Base-by-base conservation (phyloP, 23 tunicate species). In the Trididemnum miniatum region DNA sequence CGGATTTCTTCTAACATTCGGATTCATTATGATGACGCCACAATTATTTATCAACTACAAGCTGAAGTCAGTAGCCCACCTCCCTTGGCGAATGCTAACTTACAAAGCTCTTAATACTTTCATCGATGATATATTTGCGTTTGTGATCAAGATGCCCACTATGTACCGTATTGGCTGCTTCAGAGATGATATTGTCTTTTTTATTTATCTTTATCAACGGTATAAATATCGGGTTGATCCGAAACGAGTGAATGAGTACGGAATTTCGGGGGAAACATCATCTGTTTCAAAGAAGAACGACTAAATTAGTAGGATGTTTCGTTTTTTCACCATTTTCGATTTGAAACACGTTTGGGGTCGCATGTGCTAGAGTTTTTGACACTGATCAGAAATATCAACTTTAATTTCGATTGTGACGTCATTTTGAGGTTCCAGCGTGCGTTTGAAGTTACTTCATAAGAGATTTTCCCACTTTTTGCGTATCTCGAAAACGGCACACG, bases 1-100 rank as follows among this genome's bases (percentile, higher is more conserved):
- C 88, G 96, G 96, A 20, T 95, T 95, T 51, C 84, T 90, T 7
- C 65, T 95, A 18, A 95, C 92, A 0, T 95, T 95, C 40, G 99
- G 99, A 20, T 95, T 95, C 72, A 95, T 95, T 35, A 90, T 90
- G 96, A 95, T 95, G 99, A 95, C 99, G 3, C 99, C 99, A 28
- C 99, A 95, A 65, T 78, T 95, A 7, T 95, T 90, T 57, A 95
- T 95, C 51, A 95, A 95, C 75, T 95, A 95, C 92, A 95, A 95
- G 79, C 69, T 95, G 51, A 90, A 95, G 75, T 95, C 99, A 23
- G 95, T 90, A 15, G 99, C 99, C 2, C 99, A 95, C 78, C 84
- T 95, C 51, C 99, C 99, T 20, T 95, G 99, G 99, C 78, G 99
- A 5, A 95, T 95, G 99, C 78, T 95, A 26, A 95, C 99, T 7